Evolutionary conservation across 2,888 invertebrate species (phyloP), one percentile per base, ranked within the genome.

Genomic region (Drosophila meridionalis): DNA sequence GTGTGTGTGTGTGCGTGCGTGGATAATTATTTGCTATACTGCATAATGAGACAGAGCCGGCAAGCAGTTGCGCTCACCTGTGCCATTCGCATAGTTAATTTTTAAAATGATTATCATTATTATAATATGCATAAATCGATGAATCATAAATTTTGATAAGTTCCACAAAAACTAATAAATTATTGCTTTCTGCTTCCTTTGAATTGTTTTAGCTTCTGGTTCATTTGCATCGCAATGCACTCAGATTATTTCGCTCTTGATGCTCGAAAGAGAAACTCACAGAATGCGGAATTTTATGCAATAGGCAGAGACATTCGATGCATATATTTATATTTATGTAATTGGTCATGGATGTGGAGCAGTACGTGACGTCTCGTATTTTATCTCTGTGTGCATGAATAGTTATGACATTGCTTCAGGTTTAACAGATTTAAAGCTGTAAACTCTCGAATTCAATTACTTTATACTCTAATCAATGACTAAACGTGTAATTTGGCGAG

Each of bases 81-180:
- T 45, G 59, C 60, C 55, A 36, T 26, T 12, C 34, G 5, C 56
- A 62, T 40, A 62, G 36, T 30, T 32, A 6, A 45, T 57, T 48
- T 58, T 20, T 32, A 40, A 47, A 61, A 48, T 50, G 0, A 34
- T 34, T 50, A n/a, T 28, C 32, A 59, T 43, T 32, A 52, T 43
- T 36, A 56, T 56, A 38, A 48, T 52, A 43, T 58, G 64, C 60
- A 75, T 52, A 78, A 83, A 88, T 86, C 86, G 70, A 86, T 88
- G 68, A 63, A 77, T 88, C 83, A 88, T 80, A 86, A 86, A 88
- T 88, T 80, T 55, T 58, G 76, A 58, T 72, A 80, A 61, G 65
- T 62, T 59, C 61, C 45, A 52, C 61, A 67, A 67, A 76, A 80
- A 55, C 76, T 66, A 66, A 78, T 78, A 80, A 78, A 69, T 78